A percentile compares a stretch with the other conserved stretches of the same genome.
These are phyloP conservation scores for Calidris pygmaea DNA, from an alignment of 2,113 vertebrate species.

Conservation along the genomic window DNA sequence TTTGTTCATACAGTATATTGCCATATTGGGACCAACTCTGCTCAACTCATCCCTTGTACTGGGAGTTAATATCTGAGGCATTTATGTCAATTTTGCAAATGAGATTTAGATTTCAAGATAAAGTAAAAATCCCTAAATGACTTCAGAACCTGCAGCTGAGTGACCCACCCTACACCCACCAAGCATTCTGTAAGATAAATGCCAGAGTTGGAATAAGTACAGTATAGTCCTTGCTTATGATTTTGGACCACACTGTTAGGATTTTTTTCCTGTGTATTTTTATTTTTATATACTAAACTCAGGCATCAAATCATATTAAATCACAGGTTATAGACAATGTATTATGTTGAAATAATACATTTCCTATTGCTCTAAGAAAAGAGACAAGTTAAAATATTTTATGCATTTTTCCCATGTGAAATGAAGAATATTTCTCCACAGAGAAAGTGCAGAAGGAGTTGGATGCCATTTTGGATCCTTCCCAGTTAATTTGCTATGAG, in stretches of 20 bases:
- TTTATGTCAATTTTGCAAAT: neutral
- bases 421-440: neutral
- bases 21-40: neutral
- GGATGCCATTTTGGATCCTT: slow-evolving; percentile 16
- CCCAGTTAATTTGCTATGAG: slow-evolving; percentile 12
- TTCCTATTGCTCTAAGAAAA: neutral
- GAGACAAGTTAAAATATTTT: neutral
- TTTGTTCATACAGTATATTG: neutral
- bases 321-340: neutral
- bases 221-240: neutral
- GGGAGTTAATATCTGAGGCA: neutral
- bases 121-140: neutral
- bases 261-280: neutral
- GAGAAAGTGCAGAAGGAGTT: slow-evolving; percentile 68
- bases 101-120: neutral
- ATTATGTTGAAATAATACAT: neutral
- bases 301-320: neutral
- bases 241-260: neutral
- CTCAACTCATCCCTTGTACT: neutral
- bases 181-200: neutral
- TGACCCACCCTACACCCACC: neutral
- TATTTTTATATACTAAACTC: neutral
- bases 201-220: neutral
- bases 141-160: neutral
- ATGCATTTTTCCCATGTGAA: neutral